Percentiles rank a stretch among this genome's conserved stretches.
Evolutionary conservation across 2,797 vertebrate genomes (phyloP).

Genomic region (Lepidocolaptes lacrymiger): DNA sequence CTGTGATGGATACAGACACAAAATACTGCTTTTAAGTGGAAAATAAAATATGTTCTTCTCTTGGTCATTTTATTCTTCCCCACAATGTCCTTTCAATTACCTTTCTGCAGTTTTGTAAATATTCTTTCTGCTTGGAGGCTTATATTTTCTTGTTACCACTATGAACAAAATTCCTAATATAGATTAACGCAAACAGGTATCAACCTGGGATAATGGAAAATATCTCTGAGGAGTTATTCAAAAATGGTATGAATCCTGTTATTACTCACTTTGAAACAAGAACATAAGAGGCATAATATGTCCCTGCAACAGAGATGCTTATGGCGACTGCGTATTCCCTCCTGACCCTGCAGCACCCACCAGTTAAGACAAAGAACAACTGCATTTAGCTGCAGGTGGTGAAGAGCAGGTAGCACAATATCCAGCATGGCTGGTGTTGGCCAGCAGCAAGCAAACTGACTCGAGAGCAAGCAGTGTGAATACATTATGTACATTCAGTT

Average conservation of each 20-base stretch:
- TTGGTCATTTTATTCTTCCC: neutral
- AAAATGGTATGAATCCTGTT: neutral
- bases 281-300: neutral
- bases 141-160: neutral
- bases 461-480: neutral
- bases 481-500: fast-evolving
- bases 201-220: neutral
- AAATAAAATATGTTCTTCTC: neutral
- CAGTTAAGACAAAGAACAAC: neutral
- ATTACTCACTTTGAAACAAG: neutral
- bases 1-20: neutral
- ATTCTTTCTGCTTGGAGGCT: neutral
- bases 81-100: neutral
- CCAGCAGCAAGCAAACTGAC: neutral
- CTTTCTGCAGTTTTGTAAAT: neutral
- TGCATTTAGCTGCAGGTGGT: neutral
- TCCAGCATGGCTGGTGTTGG: neutral
- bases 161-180: neutral
- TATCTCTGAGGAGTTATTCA: neutral
- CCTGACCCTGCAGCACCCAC: neutral
- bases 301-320: neutral
- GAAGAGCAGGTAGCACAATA: neutral
- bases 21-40: neutral
- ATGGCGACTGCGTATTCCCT: neutral
- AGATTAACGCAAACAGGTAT: neutral